Evolutionary conservation across 2,888 invertebrate genomes (phyloP), one percentile per base, ranked within the genome.

Genomic region (Himalopsyche kuldschensis): DNA sequence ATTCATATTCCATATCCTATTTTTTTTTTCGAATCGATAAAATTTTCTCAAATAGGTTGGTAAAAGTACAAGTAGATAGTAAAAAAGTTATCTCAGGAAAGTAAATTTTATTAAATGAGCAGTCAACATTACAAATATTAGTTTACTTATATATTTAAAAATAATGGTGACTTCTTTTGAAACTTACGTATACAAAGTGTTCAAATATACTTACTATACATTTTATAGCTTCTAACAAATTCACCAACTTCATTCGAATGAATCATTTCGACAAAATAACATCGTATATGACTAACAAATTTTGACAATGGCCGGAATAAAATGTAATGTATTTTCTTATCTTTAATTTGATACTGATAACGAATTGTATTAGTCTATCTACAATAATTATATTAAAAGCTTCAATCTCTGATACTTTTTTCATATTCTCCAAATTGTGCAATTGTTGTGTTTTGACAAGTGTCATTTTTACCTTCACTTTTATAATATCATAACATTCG

Each of bases 251-350:
- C 69, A 69, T 69, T 69, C 69, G 69, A 69, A 69, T 69, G 69
- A 69, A 69, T 69, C 69, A 69, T 69, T 69, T 30, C 69, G 69
- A 69, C 69, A 69, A 27, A 69, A 69, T 69, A 69, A 69, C 46
- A 32, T 81, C 48, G 48, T 81, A 81, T 84, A 80, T 84, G 84
- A 84, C 79, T 75, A 82, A 84, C 79, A 55, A 83, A 79, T 78
- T 84, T 81, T 82, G 83, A 89, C 84, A 88, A 92, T 92, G 92
- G 91, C 92, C 88, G 92, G 92, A 88, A 91, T 92, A 77, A 92
- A 92, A 90, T 91, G 92, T 92, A 90, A 63, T 91, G 82, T 76
- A 79, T 80, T 32, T 27, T 32, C 83, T 84, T 82, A 11, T 76
- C n/a, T 79, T n/a, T 79, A 75, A 81, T 83, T 75, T 76, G 17